A percentile compares a stretch with the other conserved stretches of the same genome.
Conservation (phyloP, 2,888 invertebrate genomes). For the Halocaridina rubra region DNA sequence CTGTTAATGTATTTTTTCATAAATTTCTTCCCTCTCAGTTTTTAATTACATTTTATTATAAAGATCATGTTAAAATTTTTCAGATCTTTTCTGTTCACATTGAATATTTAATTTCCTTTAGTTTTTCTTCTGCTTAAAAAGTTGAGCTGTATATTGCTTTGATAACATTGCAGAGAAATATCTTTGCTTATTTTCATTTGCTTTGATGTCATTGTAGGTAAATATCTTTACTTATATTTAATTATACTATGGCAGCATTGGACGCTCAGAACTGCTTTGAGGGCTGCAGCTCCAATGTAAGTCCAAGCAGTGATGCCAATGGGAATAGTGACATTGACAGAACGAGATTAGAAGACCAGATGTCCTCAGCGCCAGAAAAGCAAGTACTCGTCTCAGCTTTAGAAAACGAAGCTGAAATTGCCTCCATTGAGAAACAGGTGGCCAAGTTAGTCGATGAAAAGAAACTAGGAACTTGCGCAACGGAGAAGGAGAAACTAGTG, state of each 20-base stretch:
- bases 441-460: constrained; percentile 24
- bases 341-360: neutral
- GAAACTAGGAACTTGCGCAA: constrained; percentile 15
- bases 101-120: too few relatives aligned
- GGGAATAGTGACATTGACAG: constrained; percentile 39
- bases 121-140: too few relatives aligned
- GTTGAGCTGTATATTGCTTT: too few relatives aligned
- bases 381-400: neutral
- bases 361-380: constrained; percentile 7
- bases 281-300: constrained; percentile 43
- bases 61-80: too few relatives aligned
- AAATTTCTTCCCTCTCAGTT: too few relatives aligned
- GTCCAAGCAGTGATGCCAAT: constrained; percentile 54
- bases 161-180: too few relatives aligned
- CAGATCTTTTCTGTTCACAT: too few relatives aligned
- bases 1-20: too few relatives aligned
- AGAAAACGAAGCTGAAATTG: constrained; percentile 22
- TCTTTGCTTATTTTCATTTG: too few relatives aligned
- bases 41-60: too few relatives aligned
- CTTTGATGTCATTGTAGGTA: too few relatives aligned
- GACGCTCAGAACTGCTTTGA: constrained; percentile 60
- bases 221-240: too few relatives aligned
- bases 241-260: constrained; percentile 46
- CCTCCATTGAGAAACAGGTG: neutral
- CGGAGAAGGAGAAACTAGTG: constrained; percentile 42